Percentiles rank a stretch among this genome's conserved stretches.
Conservation (phyloP, 1,140 invertebrate species). For the Leucophenga varia region DNA sequence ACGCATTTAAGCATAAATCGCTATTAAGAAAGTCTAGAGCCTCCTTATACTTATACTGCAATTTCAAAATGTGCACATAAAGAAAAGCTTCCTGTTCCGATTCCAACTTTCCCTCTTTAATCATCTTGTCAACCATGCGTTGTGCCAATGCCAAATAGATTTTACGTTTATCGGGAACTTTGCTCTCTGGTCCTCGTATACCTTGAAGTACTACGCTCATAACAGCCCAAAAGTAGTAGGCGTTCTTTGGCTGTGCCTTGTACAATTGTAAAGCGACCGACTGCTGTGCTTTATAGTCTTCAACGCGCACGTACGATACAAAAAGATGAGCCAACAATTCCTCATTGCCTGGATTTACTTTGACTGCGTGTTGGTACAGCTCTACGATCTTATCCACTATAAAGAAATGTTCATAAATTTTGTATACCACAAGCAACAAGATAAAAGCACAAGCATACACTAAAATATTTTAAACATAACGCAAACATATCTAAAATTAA, state of each 20-base stretch:
- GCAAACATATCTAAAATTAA: conserved; percentile 20
- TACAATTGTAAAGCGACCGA: conserved; percentile 85
- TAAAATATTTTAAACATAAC: too few species aligned
- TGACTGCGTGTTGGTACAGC: conserved; percentile 85
- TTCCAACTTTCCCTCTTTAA: conserved; percentile 86
- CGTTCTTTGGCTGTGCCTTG: conserved; percentile 89
- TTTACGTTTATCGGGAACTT: conserved; percentile 60
- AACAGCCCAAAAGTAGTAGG: conserved; percentile 97
- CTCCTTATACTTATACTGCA: conserved; percentile 80
- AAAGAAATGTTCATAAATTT: too few species aligned
- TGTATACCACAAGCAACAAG: too few species aligned
- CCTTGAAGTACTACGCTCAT: conserved; percentile 89
- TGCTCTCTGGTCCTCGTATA: conserved; percentile 56
- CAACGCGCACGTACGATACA: conserved; percentile 90
- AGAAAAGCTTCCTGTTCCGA: conserved; percentile 90
- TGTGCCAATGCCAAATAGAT: conserved; percentile 83
- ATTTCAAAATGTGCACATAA: conserved; percentile 87
- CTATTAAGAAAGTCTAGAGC: conserved; percentile 78
- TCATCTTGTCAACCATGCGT: conserved; percentile 82
- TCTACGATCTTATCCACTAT: conserved; percentile 85
- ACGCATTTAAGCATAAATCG: conserved; percentile 67
- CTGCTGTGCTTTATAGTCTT: conserved; percentile 90
- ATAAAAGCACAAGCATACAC: too few species aligned
- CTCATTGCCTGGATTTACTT: conserved; percentile 84
- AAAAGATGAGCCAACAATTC: conserved; percentile 92